Evolutionary conservation across 1,140 invertebrate genomes (phyloP), one percentile per base, ranked within the genome.

Genomic region (Drosophila cardini): DNA sequence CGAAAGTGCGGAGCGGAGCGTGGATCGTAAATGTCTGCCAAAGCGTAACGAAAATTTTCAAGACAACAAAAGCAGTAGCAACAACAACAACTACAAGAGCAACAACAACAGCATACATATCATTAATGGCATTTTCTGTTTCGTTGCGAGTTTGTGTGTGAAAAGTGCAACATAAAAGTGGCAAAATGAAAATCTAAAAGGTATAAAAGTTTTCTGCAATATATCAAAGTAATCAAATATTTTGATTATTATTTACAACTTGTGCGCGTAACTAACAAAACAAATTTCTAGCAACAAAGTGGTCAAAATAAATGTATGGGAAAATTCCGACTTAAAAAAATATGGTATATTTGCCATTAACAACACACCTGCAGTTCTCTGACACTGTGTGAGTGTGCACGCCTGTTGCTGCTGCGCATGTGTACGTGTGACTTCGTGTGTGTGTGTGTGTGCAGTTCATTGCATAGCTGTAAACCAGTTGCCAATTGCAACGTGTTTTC

Each of bases 391-490:
- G 74, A 42, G 38, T 62, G 61, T 56, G 32, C 21, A 4, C 21
- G 21, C 21, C 21, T 26, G 21, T 26, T 26, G 21, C 21, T 21
- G 21, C 21, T 26, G 21, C 21, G 21, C 21, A 26, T 46, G 42
- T 64, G 50, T 75, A 64, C 75, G 9, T 73, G 18, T 67, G 38
- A 42, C 32, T 34, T 9, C 50, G 16, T 67, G 53, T 52, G 43
- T 61, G 55, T 68, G 16, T 82, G 42, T 52, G 52, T 48, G 65
- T 60, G 58, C 45, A 38, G 62, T 64, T 67, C 76, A 79, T 83
- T 86, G 83, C 84, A 86, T 82, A 86, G 83, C 79, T 87, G 84
- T 87, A 86, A 87, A 86, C 83, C 83, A 86, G 83, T 86, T 86
- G 83, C 79, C 79, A 87, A 87, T 87, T 87, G 83, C 83, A 87